Conservation (phyloP, 2,113 vertebrate genomes). For the Sylvicapra grimmia region DNA sequence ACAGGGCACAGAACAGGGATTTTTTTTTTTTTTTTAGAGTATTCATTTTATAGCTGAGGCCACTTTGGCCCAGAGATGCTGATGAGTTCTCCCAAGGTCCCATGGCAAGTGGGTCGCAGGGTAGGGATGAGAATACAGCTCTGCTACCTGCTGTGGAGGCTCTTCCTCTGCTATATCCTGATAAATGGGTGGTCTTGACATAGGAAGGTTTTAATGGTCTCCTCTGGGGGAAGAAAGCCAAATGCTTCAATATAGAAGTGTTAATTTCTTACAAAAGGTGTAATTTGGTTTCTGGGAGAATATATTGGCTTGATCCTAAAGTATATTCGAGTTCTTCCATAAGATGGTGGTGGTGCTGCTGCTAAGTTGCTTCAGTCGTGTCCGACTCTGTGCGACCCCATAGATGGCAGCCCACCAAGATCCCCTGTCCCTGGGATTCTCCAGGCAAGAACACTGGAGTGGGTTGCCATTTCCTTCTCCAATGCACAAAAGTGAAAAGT, state of each 20-base stretch:
- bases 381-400: fast-evolving
- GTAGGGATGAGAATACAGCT: neutral
- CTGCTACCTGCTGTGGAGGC: neutral
- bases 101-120: neutral
- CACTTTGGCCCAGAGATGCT: neutral
- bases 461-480: too few relatives aligned
- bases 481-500: too few relatives aligned
- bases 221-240: neutral
- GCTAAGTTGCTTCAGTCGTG: too few relatives aligned
- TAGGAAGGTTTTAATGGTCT: neutral
- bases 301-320: neutral
- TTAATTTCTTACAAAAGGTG: neutral
- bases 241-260: neutral
- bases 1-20: neutral
- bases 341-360: neutral
- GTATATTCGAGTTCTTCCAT: neutral
- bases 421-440: too few relatives aligned
- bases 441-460: too few relatives aligned
- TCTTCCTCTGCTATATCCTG: neutral
- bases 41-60: neutral
- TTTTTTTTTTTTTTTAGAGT: neutral
- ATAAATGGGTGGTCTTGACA: neutral
- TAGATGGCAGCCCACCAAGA: too few relatives aligned
- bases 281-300: neutral
- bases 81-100: neutral